Base-by-base conservation (phyloP, 2,113 vertebrate species). In the Chunga burmeisteri region DNA sequence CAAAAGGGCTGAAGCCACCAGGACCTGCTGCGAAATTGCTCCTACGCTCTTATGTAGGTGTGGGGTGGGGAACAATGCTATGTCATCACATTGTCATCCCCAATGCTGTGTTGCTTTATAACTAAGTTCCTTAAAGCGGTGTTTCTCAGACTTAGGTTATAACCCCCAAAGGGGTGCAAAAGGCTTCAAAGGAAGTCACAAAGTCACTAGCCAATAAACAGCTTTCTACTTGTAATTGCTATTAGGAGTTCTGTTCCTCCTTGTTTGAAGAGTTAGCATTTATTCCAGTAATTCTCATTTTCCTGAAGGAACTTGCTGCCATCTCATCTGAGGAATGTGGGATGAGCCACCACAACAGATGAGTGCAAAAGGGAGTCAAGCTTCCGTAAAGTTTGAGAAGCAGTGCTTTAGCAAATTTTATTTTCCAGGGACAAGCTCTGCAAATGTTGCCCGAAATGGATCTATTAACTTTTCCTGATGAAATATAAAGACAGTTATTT, bases 101-200 rank as follows among this genome's bases (percentile, higher is more conserved):
- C 84, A 70, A 1, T 49, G 55, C 80, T 78, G 1, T 23, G 84
- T 47, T 68, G 95, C 80, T 92, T 88, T 63, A 70, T 55, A 83
- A 90, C 63, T 23, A 46, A 87, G 78, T 77, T 96, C 89, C 91
- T 95, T 94, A 95, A 89, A 97, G 95, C 73, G 87, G 56, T 63
- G 53, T 93, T 90, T 95, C 93, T 85, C 78, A 82, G 7, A 91
- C 84, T 90, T 82, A 8, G 84, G 65, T 93, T 96, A 29, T 88
- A 87, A 85, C 66, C 73, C 87, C 93, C 78, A 93, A 65, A 91
- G 87, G 81, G 34, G 52, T 62, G 78, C 87, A 88, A 20, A 88
- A 87, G 32, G 58, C 92, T 96, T 97, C 93, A 95, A 96, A 96
- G 94, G 81, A 74, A 96, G 77, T 93, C 91, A 70, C 67, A 58